Percentiles rank a stretch among this genome's conserved stretches.
These are phyloP conservation scores for Takifugu flavidus DNA, from an alignment of 2,113 vertebrate genomes.

Conservation along the genomic window DNA sequence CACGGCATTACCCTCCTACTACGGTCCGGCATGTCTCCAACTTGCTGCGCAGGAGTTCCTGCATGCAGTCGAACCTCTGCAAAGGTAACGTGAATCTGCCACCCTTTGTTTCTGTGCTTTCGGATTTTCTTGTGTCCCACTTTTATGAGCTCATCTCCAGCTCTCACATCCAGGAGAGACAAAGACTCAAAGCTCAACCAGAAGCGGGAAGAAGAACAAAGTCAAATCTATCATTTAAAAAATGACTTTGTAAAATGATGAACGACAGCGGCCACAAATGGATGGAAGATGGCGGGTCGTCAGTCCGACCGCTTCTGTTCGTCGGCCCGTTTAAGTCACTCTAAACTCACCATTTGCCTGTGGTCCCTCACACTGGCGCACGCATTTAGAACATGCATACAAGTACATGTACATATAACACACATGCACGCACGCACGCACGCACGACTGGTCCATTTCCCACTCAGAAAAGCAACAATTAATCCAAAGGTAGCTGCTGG, in stretches of 20 bases:
- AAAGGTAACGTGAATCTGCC: constrained; percentile 31
- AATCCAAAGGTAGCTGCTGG: constrained; percentile 51
- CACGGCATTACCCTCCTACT: constrained; percentile 12
- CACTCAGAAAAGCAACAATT: constrained; percentile 41
- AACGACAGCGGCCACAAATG: constrained; percentile 14
- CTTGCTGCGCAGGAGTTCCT: constrained; percentile 27
- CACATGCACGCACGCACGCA: constrained; percentile 9
- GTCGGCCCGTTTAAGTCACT: constrained; percentile 37
- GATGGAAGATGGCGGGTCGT: constrained; percentile 42
- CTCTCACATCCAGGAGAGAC: constrained; percentile 39
- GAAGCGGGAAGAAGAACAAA: constrained; percentile 20
- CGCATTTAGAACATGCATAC: constrained; percentile 37
- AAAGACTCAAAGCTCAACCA: constrained; percentile 46
- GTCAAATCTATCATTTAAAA: constrained; percentile 20
- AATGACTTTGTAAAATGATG: neutral
- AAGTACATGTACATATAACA: constrained; percentile 43
- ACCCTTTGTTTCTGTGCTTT: constrained; percentile 64
- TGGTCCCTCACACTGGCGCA: constrained; percentile 21
- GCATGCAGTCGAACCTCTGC: constrained; percentile 32
- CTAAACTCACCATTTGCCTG: constrained; percentile 56
- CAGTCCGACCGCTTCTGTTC: constrained; percentile 26
- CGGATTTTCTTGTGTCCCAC: constrained; percentile 65
- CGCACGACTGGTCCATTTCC: constrained; percentile 54
- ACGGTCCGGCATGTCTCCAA: constrained; percentile 12
- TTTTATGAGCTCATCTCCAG: constrained; percentile 59